Conservation (phyloP, 2,113 vertebrate species). For the Cottus gobio region DNA sequence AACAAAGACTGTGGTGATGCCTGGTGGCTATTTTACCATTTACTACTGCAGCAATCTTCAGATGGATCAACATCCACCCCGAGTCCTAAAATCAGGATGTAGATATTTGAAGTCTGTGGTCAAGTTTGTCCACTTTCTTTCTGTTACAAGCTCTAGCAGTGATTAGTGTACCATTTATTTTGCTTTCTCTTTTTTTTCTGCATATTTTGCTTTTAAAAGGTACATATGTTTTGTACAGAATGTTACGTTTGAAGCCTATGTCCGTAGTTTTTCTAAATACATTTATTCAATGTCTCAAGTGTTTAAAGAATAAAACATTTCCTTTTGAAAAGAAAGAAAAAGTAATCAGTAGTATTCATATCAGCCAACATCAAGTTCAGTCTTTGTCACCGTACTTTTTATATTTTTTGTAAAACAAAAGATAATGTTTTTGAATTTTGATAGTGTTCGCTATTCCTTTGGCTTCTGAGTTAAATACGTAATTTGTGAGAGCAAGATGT, state of each 20-base stretch:
- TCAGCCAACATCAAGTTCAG: conserved; percentile 63
- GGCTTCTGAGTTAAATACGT: conserved; percentile 60
- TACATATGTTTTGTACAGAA: conserved; percentile 78
- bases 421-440: conserved; percentile 70
- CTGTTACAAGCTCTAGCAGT: conserved; percentile 47
- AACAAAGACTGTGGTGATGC: conserved; percentile 33
- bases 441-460: conserved; percentile 71
- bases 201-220: conserved; percentile 44
- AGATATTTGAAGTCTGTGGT: conserved; percentile 73
- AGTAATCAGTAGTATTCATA: conserved; percentile 53
- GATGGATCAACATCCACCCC: conserved; percentile 43
- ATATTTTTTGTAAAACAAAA: conserved; percentile 78
- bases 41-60: conserved; percentile 42
- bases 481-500: conserved; percentile 65
- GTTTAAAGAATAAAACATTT: conserved; percentile 61
- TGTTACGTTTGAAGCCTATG: conserved; percentile 67
- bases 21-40: conserved; percentile 53
- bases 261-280: conserved; percentile 73
- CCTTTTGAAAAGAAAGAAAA: conserved; percentile 53
- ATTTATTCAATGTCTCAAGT: conserved; percentile 72
- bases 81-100: conserved; percentile 69
- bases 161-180: conserved; percentile 46
- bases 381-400: conserved; percentile 74
- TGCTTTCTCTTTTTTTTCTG: conserved; percentile 12
- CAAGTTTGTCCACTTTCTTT: conserved; percentile 48